Percentiles rank a stretch among this genome's conserved stretches.
Evolutionary conservation across 2,888 invertebrate genomes (phyloP).

Genomic region (Aleiodes leptofemur): DNA sequence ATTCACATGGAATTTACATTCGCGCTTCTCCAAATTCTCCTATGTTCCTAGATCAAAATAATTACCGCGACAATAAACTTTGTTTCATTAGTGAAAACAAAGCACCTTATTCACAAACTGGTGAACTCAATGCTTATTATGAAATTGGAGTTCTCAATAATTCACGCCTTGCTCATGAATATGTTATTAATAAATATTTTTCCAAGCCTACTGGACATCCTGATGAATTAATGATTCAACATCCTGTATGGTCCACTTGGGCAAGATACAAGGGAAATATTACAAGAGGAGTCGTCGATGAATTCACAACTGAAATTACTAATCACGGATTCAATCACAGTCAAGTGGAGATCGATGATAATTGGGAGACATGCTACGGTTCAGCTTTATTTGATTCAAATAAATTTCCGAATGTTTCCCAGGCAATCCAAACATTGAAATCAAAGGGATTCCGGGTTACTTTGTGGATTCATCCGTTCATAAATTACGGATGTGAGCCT

Average conservation of each 20-base stretch:
- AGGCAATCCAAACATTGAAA: conserved; percentile 77
- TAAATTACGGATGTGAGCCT: conserved; percentile 83
- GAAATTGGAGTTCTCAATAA: conserved; percentile 80
- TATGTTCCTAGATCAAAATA: conserved; percentile 82
- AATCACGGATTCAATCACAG: conserved; percentile 82
- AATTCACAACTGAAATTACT: conserved; percentile 83
- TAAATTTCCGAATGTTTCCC: conserved; percentile 85
- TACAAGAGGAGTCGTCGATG: conserved; percentile 79
- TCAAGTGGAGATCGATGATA: conserved; percentile 91
- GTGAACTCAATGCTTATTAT: conserved; percentile 76
- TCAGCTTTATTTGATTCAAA: conserved; percentile 83
- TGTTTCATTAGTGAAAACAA: conserved; percentile 79
- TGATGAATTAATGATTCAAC: conserved; percentile 82
- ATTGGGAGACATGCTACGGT: conserved; percentile 92
- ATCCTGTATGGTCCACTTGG: conserved; percentile 95
- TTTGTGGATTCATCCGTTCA: conserved; percentile 92
- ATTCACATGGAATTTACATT: conserved; percentile 78
- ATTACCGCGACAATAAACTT: conserved; percentile 76
- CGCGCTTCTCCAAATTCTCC: conserved; percentile 77
- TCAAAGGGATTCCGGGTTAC: conserved; percentile 83
- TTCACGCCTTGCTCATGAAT: conserved; percentile 81
- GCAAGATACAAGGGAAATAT: conserved; percentile 84
- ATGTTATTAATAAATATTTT: conserved; percentile 80
- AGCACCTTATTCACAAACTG: conserved; percentile 75
- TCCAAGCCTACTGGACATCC: conserved; percentile 81